A percentile compares a stretch with the other conserved stretches of the same genome.
Conservation (phyloP, 2,797 vertebrate species). For the Linurgus olivaceus region DNA sequence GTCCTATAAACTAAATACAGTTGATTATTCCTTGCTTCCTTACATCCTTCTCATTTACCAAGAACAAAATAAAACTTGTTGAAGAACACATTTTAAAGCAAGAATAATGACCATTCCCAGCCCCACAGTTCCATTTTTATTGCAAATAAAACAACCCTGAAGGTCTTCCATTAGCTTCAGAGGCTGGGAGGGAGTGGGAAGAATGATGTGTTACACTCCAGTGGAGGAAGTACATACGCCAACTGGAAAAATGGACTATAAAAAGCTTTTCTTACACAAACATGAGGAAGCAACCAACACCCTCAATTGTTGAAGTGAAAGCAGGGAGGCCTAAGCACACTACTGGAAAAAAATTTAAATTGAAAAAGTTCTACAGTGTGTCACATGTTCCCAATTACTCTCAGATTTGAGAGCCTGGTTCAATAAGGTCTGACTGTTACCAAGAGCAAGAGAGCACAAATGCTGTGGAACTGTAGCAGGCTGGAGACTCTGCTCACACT, state of each 20-base stretch:
- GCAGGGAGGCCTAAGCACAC: constrained; percentile 63
- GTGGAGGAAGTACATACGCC: constrained; percentile 78
- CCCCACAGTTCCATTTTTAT: neutral
- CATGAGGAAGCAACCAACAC: constrained; percentile 84
- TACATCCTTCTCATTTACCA: neutral
- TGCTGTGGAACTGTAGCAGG: neutral
- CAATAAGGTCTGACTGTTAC: neutral
- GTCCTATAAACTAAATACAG: neutral
- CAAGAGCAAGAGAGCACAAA: neutral
- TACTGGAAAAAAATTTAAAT: constrained; percentile 77
- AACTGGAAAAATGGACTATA: constrained; percentile 83
- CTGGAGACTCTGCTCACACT: neutral
- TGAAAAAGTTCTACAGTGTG: constrained; percentile 67
- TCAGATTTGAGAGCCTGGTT: neutral
- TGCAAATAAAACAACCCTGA: neutral
- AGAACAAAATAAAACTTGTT: neutral
- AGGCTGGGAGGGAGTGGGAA: neutral
- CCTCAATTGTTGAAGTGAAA: constrained; percentile 83
- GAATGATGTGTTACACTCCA: neutral
- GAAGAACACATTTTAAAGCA: neutral
- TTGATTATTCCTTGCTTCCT: neutral
- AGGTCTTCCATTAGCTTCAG: constrained; percentile 19
- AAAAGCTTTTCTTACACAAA: constrained; percentile 83
- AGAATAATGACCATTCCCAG: neutral
- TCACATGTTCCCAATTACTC: neutral